Evolutionary conservation across 2,888 invertebrate genomes (phyloP).

Genomic region (Andrena camellia): DNA sequence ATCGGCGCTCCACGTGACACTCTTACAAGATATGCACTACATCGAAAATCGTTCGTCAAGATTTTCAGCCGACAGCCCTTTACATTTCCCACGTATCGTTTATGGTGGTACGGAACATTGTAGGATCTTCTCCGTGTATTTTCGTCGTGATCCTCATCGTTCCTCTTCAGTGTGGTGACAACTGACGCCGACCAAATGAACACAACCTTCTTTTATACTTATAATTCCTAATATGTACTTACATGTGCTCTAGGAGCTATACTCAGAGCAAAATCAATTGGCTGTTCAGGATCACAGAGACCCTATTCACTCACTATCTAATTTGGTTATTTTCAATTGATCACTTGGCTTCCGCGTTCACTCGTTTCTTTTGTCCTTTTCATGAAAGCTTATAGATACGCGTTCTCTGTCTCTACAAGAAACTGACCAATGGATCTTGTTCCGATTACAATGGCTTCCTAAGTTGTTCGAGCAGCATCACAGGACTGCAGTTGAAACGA

Average conservation of each 20-base stretch:
- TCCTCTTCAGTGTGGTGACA: not conserved
- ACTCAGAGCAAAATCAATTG: not conserved
- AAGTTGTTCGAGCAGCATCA: not conserved
- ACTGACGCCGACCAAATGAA: not conserved
- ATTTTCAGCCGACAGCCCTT: constrained; percentile 29
- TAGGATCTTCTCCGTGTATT: constrained; percentile 21
- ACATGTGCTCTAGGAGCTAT: not conserved
- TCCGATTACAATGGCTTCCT: not conserved
- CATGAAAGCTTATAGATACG: not conserved
- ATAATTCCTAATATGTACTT: constrained; percentile 3
- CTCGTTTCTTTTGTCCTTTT: not conserved
- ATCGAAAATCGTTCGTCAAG: constrained; percentile 30
- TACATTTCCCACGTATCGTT: constrained; percentile 38
- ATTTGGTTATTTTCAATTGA: not conserved
- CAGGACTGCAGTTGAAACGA: too few relatives aligned
- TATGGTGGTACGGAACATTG: constrained; percentile 55
- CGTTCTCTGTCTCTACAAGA: not conserved
- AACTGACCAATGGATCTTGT: not conserved
- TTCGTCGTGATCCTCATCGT: constrained; percentile 3
- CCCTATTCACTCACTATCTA: not conserved
- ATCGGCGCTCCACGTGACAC: constrained; percentile 38
- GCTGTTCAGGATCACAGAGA: not conserved
- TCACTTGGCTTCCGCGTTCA: not conserved
- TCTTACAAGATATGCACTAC: constrained; percentile 39
- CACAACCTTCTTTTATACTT: constrained; percentile 5